Conservation (phyloP, 2,113 vertebrate species). For the Orycteropus afer region DNA sequence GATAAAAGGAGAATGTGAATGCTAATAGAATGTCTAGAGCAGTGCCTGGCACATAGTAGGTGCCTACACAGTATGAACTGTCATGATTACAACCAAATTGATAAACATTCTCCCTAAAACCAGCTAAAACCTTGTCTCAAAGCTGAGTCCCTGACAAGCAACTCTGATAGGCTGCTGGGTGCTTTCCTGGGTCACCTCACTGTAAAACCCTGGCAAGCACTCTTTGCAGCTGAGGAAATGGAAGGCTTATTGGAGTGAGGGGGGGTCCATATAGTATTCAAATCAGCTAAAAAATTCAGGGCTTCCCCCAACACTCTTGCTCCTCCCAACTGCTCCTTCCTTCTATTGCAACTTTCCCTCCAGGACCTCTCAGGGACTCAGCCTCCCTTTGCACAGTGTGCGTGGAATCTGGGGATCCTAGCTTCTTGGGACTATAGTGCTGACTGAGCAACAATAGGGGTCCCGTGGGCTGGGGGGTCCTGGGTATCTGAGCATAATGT, state of each 20-base stretch:
- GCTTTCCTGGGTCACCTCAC: neutral
- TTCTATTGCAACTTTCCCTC: neutral
- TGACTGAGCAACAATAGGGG: neutral
- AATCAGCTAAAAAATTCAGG: neutral
- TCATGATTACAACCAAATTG: neutral
- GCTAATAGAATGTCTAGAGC: neutral
- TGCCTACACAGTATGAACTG: neutral
- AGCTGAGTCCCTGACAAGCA: neutral
- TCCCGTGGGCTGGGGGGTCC: neutral
- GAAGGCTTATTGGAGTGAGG: neutral
- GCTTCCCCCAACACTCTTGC: neutral
- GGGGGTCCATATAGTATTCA: neutral
- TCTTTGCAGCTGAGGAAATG: neutral
- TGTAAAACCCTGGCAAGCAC: neutral
- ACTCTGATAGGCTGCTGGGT: neutral
- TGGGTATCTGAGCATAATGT: neutral
- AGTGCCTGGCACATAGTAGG: too few relatives aligned
- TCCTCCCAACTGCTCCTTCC: neutral
- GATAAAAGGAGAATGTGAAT: neutral
- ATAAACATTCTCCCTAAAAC: neutral
- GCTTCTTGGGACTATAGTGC: neutral
- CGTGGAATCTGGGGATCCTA: neutral
- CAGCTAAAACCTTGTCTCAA: neutral
- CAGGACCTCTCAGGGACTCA: neutral
- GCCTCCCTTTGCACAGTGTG: neutral